Conservation (phyloP, 1,140 invertebrate species). For the Heliconius hewitsoni region DNA sequence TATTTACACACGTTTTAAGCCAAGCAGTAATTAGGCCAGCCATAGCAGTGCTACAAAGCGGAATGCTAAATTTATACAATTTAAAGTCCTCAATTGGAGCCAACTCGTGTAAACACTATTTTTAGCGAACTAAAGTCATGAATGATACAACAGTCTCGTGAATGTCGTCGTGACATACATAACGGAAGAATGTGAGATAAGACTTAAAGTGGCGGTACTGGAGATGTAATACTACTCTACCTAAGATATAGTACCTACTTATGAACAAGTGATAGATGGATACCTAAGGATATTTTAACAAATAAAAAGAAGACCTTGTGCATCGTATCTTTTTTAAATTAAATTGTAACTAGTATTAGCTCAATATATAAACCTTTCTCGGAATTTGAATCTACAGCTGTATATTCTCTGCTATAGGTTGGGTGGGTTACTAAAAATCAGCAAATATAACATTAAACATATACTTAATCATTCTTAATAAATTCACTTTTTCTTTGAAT, state of each 20-base stretch:
- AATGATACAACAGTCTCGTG: slow-evolving; percentile 26
- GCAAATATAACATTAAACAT: no score
- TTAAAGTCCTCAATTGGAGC: slow-evolving; percentile 12
- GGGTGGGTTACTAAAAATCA: no score
- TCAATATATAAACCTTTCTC: no score
- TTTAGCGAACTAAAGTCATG: slow-evolving; percentile 28
- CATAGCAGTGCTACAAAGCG: not conserved
- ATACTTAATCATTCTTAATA: no score
- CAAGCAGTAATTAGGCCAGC: not conserved
- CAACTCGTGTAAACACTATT: slow-evolving; percentile 22
- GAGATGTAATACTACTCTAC: not conserved
- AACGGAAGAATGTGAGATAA: slow-evolving; percentile 11
- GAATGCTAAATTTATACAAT: slow-evolving; percentile 9
- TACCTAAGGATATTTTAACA: not conserved
- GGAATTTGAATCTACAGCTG: no score
- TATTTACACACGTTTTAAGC: not conserved
- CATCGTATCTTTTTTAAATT: no score
- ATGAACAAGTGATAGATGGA: not conserved
- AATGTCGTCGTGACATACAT: slow-evolving; percentile 21
- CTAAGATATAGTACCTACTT: no score
- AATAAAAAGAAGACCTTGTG: no score
- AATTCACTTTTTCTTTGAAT: no score
- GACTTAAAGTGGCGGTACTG: not conserved
- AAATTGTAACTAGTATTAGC: no score
- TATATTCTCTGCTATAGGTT: no score